A percentile compares a stretch with the other conserved stretches of the same genome.
These are phyloP conservation scores for Bembecia ichneumoniformis DNA, from an alignment of 2,888 invertebrate species.

Conservation along the genomic window DNA sequence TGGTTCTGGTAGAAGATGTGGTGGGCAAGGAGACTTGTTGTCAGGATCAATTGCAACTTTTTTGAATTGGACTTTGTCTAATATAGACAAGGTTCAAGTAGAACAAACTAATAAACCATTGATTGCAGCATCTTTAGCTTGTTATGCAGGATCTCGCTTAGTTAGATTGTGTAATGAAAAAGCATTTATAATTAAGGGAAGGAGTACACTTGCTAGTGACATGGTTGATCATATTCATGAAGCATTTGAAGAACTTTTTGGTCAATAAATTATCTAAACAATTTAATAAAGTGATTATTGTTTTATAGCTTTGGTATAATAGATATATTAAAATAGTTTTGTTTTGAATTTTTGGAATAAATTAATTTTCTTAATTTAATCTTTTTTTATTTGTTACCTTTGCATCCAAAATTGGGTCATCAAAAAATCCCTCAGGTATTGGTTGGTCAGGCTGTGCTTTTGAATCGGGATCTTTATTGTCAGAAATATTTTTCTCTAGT, in stretches of 20 bases:
- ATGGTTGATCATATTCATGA: conserved; percentile 87
- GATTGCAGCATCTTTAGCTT: conserved; percentile 78
- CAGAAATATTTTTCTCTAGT: conserved; percentile 4
- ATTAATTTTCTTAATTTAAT: neutral
- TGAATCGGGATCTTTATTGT: conserved; percentile 20
- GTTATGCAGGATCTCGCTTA: conserved; percentile 86
- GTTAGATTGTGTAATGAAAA: conserved; percentile 84
- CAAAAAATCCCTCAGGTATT: conserved; percentile 89
- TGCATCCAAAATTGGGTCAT: conserved; percentile 86
- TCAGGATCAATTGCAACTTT: conserved; percentile 90
- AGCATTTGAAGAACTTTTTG: conserved; percentile 74
- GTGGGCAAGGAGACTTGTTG: conserved; percentile 97
- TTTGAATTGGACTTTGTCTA: conserved; percentile 80
- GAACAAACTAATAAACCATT: conserved; percentile 37
- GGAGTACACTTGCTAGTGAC: conserved; percentile 90
- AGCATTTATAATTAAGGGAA: conserved; percentile 83
- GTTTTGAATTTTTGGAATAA: neutral
- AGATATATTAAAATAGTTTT: neutral
- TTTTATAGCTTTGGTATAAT: neutral
- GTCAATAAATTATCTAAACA: conserved; percentile 18
- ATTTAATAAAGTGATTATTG: neutral
- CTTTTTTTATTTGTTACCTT: conserved; percentile 64
- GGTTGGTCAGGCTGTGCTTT: conserved; percentile 38
- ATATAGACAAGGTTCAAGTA: conserved; percentile 27
- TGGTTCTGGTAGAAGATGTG: conserved; percentile 93